phyloP scores from a whole-genome alignment of 2,797 vertebrate genomes.

The Parauchenoglanis punctatus region DNA sequence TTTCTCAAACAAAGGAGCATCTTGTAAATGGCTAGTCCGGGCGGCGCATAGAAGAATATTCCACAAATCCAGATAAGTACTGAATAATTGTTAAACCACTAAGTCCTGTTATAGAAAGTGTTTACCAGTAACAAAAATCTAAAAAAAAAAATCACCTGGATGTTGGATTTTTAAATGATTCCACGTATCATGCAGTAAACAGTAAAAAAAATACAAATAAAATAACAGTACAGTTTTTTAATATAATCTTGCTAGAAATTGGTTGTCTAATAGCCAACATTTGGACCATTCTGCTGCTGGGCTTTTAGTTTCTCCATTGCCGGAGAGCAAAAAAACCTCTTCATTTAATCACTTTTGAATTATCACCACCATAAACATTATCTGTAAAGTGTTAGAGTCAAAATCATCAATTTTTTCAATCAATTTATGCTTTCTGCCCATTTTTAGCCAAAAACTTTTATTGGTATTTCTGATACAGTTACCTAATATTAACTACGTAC shows the following conservation, averaged over 20 bases:
- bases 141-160: background rate
- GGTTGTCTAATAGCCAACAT: background rate
- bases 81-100: conserved; percentile 26
- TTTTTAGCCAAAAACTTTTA: background rate
- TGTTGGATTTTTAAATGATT: background rate
- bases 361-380: background rate
- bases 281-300: background rate
- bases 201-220: background rate
- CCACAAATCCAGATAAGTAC: conserved; percentile 30
- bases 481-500: background rate
- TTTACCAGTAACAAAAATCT: background rate
- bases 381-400: background rate
- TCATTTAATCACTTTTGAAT: background rate
- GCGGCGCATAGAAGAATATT: conserved; percentile 22
- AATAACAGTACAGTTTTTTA: background rate
- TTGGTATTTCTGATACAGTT: background rate
- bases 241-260: background rate
- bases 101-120: conserved; percentile 6
- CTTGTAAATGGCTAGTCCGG: conserved; percentile 50
- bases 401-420: too few relatives aligned
- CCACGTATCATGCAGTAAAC: background rate
- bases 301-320: background rate
- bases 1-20: conserved; percentile 50
- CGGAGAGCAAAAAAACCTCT: background rate
- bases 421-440: background rate